Base-by-base conservation (phyloP, 2,888 invertebrate genomes). In the Pristionchus entomophagus region DNA sequence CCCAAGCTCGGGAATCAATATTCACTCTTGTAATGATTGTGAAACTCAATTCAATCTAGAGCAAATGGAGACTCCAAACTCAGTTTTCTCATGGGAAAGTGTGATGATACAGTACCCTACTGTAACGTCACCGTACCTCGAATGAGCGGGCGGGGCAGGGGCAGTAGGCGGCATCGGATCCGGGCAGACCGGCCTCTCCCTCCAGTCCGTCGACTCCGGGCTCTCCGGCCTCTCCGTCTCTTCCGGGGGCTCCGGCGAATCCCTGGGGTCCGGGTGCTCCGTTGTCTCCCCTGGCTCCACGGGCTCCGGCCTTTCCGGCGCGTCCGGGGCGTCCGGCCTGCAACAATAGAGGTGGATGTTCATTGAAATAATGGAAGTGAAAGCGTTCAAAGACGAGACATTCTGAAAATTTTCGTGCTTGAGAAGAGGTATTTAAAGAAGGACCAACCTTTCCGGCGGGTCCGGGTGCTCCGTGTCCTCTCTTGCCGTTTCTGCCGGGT, bases 151-250 rank as follows among this genome's bases (percentile, higher is more conserved):
- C 49, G 26, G 81, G 81, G 81, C 81, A 81, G 3, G 81, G 81
- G 56, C 81, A 81, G 56, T 81, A 81, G 35, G 81, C 81, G 81
- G 81, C 81, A 56, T 81, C 81, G 14, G 81, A 35, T 56, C 81
- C 81, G 53, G 81, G 81, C 5, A 81, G 81, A 35, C 81, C 81
- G 41, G 53, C 81, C 32, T 53, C 53, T 56, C 81, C 81, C 41
- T 35, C 53, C 22, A 14, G 29, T 81, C 81, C 81, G 56, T 81
- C 56, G 32, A 56, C n/a, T 81, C 81, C 81, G 22, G 32, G 32
- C 35, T 53, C 53, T 29, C 81, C 81, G 26, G 81, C 53, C 12
- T 32, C n/a, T 35, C 81, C 81, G 81, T 81, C 81, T 4, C 45
- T 19, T 56, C 81, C 81, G 81, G 81, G 56, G 6, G 81, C 81